phyloP scores from a whole-genome alignment of 1,140 invertebrate species.

The Papilio polytes region DNA sequence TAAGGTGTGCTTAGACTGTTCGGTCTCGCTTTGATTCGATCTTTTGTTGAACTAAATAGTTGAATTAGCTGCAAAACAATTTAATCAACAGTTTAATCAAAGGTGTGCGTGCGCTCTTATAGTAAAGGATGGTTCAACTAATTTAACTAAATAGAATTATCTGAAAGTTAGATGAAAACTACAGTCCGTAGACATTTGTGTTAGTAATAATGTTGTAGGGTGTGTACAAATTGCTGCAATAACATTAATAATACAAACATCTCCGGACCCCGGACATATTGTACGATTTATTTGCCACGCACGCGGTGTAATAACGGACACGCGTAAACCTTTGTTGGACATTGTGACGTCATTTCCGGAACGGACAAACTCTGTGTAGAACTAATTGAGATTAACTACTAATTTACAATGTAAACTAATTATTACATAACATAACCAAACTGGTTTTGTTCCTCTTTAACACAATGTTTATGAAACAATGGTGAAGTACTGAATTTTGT shows the following conservation, averaged over 20 bases:
- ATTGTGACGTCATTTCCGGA: neutral
- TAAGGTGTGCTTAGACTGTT: no score
- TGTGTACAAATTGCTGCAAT: slow-evolving; percentile 12
- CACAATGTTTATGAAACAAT: no score
- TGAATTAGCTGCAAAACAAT: no score
- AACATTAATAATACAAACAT: slow-evolving; percentile 24
- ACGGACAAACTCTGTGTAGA: neutral
- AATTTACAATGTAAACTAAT: neutral
- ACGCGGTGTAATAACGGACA: slow-evolving; percentile 11
- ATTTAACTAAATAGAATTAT: no score
- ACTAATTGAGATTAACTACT: neutral
- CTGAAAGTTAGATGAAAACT: neutral
- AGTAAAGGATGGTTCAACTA: no score
- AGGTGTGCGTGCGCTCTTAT: no score
- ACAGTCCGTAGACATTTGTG: neutral
- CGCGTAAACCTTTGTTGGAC: neutral
- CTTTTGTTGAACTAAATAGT: no score
- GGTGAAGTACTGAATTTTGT: no score
- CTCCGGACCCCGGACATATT: slow-evolving; percentile 12
- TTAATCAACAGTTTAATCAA: no score
- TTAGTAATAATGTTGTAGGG: neutral
- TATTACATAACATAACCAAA: neutral
- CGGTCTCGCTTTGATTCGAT: no score
- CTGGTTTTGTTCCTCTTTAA: neutral
- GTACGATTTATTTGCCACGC: neutral